Evolutionary conservation across 2,113 vertebrate genomes (phyloP).

Genomic region (Apodemus speciosus): DNA sequence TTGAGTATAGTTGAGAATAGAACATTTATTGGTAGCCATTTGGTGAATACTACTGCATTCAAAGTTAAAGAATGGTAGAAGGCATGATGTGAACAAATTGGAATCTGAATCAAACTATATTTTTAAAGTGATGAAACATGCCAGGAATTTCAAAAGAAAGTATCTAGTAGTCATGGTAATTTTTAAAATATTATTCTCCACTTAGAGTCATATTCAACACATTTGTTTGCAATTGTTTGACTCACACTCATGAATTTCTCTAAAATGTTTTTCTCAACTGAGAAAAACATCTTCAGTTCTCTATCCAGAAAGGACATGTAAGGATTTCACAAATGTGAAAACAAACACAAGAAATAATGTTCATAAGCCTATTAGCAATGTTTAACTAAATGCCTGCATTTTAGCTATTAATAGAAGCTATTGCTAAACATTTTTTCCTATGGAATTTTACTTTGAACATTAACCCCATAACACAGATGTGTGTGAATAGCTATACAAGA

Average conservation of each 20-base stretch:
- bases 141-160: neutral
- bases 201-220: neutral
- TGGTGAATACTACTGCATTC: neutral
- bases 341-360: neutral
- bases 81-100: neutral
- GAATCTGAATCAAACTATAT: neutral
- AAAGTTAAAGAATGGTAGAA: conserved; percentile 19
- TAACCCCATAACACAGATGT: neutral
- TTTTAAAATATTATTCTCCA: neutral
- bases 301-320: neutral
- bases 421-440: neutral
- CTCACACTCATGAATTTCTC: neutral
- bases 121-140: neutral
- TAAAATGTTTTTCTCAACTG: neutral
- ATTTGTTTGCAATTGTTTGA: conserved; percentile 33
- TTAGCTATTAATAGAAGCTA: neutral
- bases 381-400: neutral
- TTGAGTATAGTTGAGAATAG: neutral
- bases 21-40: neutral
- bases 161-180: neutral
- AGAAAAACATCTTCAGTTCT: neutral
- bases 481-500: neutral
- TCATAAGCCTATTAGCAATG: neutral
- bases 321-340: neutral
- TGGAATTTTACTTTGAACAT: neutral